These are phyloP conservation scores for Sebastes hubbsi DNA, from an alignment of 2,797 vertebrate species.

Conservation along the genomic window DNA sequence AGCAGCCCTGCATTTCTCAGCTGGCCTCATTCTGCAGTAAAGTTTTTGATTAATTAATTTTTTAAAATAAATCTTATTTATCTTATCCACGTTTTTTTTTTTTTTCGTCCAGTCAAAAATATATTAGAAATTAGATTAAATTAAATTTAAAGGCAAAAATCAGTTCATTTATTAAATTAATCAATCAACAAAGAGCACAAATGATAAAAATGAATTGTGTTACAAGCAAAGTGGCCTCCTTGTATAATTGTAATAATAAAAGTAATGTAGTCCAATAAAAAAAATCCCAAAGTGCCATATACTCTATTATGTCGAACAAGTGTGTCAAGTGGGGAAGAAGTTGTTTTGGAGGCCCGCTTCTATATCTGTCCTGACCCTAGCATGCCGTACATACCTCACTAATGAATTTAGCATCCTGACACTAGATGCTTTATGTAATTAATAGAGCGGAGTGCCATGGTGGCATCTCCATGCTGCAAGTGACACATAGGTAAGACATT, in stretches of 20 bases:
- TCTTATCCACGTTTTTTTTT: neutral
- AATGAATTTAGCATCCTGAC: conserved; percentile 84
- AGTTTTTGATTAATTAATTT: conserved; percentile 8
- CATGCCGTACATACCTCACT: conserved; percentile 74
- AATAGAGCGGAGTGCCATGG: conserved; percentile 66
- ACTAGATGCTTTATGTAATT: conserved; percentile 82
- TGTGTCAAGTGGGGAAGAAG: conserved; percentile 64
- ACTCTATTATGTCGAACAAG: conserved; percentile 51
- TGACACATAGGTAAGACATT: conserved; percentile 78
- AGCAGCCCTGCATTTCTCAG: neutral
- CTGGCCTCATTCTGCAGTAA: conserved; percentile 32
- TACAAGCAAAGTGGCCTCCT: neutral
- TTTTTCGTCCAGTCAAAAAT: neutral
- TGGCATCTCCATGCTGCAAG: conserved; percentile 74
- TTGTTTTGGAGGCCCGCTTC: conserved; percentile 70
- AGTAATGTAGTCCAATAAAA: neutral
- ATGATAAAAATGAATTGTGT: neutral
- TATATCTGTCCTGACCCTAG: conserved; percentile 79
- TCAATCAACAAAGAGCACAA: neutral
- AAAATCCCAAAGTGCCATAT: conserved; percentile 17
- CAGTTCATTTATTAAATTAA: neutral
- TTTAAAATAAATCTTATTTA: conserved; percentile 23
- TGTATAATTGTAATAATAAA: neutral
- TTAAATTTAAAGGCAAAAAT: neutral
- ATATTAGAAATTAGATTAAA: neutral